Percentiles rank a stretch among this genome's conserved stretches.
Evolutionary conservation across 2,797 vertebrate genomes (phyloP).

Genomic region (Pristis pectinata): DNA sequence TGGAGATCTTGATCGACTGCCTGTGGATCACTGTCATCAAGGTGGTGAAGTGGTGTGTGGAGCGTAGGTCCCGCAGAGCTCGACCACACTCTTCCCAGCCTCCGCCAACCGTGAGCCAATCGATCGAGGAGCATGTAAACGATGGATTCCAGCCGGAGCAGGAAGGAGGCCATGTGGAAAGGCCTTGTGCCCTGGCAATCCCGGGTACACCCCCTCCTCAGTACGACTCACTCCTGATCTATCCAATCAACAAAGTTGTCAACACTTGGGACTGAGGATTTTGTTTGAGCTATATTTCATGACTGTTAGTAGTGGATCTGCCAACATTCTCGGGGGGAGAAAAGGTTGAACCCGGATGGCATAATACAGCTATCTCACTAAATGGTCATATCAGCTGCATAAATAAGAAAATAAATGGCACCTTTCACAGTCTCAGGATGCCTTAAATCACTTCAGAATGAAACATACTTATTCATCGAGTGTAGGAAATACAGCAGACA

Average conservation of each 20-base stretch:
- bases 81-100: conserved; percentile 31
- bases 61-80: conserved; percentile 45
- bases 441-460: not conserved
- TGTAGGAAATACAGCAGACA: not conserved
- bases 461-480: not conserved
- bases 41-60: conserved; percentile 48
- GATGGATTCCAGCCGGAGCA: conserved; percentile 49
- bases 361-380: not conserved
- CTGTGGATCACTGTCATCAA: conserved; percentile 65
- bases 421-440: not conserved
- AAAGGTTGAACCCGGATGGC: not conserved
- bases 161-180: not conserved
- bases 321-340: not conserved
- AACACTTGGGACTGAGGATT: not conserved
- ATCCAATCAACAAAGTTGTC: not conserved
- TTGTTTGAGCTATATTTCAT: not conserved
- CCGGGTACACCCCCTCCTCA: conserved; percentile 66
- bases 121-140: conserved; percentile 62
- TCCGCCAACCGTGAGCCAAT: conserved; percentile 53
- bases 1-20: conserved; percentile 67
- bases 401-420: not conserved
- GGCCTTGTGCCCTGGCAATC: conserved; percentile 43
- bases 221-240: conserved; percentile 59
- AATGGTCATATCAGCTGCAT: not conserved
- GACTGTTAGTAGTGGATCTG: not conserved